phyloP scores from a whole-genome alignment of 2,888 invertebrate genomes.

The Conistra vaccinii region DNA sequence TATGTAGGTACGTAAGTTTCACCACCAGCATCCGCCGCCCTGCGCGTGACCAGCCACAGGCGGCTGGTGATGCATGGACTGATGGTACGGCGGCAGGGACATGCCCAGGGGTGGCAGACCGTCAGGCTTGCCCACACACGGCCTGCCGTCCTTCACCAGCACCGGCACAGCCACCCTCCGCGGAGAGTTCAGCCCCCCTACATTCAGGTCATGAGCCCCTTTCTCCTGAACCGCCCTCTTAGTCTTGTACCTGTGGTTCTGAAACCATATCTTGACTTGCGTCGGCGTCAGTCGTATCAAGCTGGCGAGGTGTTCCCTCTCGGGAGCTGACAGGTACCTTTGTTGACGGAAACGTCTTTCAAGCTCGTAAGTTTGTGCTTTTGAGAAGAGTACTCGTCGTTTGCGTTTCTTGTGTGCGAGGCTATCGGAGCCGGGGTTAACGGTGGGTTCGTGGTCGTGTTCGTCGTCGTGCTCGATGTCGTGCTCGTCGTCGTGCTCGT shows the following conservation, averaged over 20 bases:
- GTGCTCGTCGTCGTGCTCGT: constrained; percentile 86
- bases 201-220: constrained; percentile 93
- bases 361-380: constrained; percentile 98
- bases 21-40: constrained; percentile 91
- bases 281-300: constrained; percentile 98
- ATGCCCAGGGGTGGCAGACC: constrained; percentile 88
- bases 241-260: constrained; percentile 99
- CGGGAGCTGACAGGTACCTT: constrained; percentile 98
- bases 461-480: constrained; percentile 92
- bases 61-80: constrained; percentile 86
- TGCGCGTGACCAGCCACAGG: constrained; percentile 82
- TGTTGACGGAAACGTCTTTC: constrained; percentile 99
- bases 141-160: constrained; percentile 98
- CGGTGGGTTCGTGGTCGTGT: constrained; percentile 85
- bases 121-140: constrained; percentile 93
- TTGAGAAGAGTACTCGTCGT: constrained; percentile 98
- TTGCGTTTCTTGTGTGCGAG: constrained; percentile 96
- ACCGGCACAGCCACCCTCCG: constrained; percentile 98
- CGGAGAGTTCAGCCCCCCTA: constrained; percentile 94
- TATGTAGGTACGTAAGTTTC: constrained; percentile 67
- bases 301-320: constrained; percentile 98
- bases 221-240: constrained; percentile 99
- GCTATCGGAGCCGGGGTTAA: constrained; percentile 82
- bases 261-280: constrained; percentile 99
- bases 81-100: constrained; percentile 88